Evolutionary conservation across 2,888 invertebrate species (phyloP), one percentile per base, ranked within the genome.

Genomic region (Troglohyphantes excavatus): DNA sequence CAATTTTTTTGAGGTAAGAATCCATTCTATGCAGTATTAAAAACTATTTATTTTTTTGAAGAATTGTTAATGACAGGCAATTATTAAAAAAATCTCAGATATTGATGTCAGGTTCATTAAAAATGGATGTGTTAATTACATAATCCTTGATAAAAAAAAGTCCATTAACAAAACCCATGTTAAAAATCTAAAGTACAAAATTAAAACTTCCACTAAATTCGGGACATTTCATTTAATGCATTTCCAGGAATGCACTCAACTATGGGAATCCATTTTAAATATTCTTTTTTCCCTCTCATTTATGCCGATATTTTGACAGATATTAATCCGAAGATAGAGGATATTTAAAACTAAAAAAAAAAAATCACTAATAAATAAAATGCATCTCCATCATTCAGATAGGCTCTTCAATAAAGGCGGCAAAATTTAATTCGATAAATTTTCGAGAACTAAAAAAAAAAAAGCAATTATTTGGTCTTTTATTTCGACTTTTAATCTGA

Each of bases 281-380:
- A 9, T 43, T 43, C n/a, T 63, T 78, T 78, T 43, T 65, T 65
- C n/a, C 11, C 9, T 21, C 19, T 59, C n/a, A 13, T 26, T 23
- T 43, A 63, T 3, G 11, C 65, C 17, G 78, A 43, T 78, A 65
- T 78, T 78, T 78, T 78, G 78, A 78, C 78, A 78, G 65, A 13
- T 63, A 65, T 63, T 63, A 78, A 78, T 78, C 65, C 43, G n/a
- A 17, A 26, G 63, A 5, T 53, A 17, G 13, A 53, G n/a, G 53
- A 13, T 13, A n/a, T 53, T 53, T 17, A 53, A n/a, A 39, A 72
- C 23, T 46, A 17, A 46, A 53, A 46, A 72, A 70, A 72, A 53
- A 6, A n/a, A 53, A 53, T 53, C 53, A 13, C 26, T 46, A 53
- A 72, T 72, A 26, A 72, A 72, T 72, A 46, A 26, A 23, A 26